phyloP scores from a whole-genome alignment of 1,140 invertebrate genomes.

The Heliconius nattereri region DNA sequence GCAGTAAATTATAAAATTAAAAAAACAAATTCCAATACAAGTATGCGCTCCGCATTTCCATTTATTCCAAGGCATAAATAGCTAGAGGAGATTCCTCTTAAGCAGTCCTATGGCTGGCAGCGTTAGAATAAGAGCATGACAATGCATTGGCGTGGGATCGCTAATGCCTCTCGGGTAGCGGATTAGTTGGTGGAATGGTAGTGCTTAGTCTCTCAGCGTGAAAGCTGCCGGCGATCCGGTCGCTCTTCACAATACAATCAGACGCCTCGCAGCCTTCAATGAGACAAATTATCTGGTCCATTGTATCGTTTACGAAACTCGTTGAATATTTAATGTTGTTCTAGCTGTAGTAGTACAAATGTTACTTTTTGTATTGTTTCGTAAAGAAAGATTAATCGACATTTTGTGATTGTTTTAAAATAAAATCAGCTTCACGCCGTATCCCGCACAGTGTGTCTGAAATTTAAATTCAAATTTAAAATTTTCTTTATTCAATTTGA shows the following conservation, averaged over 20 bases:
- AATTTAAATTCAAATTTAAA: no score
- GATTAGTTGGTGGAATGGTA: conserved; percentile 69
- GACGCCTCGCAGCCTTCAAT: conserved; percentile 42
- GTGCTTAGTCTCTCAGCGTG: conserved; percentile 59
- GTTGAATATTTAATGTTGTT: neutral
- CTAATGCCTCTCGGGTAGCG: conserved; percentile 65
- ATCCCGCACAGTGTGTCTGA: no score
- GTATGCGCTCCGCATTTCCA: conserved; percentile 2
- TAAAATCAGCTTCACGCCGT: no score
- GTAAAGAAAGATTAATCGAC: no score
- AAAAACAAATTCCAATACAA: neutral
- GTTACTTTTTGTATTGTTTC: neutral
- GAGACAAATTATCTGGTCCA: conserved; percentile 22
- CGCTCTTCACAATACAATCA: conserved; percentile 57
- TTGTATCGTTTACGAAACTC: conserved; percentile 8
- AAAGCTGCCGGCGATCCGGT: conserved; percentile 64
- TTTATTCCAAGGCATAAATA: conserved; percentile 24
- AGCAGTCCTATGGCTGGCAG: conserved; percentile 44
- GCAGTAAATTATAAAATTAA: neutral
- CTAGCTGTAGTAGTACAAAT: neutral
- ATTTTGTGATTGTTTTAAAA: no score
- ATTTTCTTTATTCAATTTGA: no score
- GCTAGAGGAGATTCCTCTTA: conserved; percentile 34
- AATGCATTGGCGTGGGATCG: conserved; percentile 56
- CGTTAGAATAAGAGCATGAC: conserved; percentile 56